Conservation (phyloP, 2,888 invertebrate species). For the Hydrotaea diabolus region DNA sequence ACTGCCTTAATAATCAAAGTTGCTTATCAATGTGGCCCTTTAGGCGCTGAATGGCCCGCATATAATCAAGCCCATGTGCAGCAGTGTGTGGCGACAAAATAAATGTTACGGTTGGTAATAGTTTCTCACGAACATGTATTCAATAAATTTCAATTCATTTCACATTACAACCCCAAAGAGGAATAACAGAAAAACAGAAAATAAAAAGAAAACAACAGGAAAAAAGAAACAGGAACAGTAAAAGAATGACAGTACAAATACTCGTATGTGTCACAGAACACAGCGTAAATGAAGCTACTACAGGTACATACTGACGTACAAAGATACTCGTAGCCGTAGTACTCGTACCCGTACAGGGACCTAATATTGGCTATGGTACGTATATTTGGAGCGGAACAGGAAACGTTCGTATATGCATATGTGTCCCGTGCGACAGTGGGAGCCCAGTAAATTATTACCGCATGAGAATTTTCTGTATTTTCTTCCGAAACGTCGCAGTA, state of each 20-base stretch:
- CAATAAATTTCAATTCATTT: constrained; percentile 63
- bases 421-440: not conserved
- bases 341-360: not conserved
- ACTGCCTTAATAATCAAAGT: too few species aligned
- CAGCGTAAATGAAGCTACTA: constrained; percentile 10
- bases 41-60: not conserved
- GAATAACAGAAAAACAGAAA: constrained; percentile 31
- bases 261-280: constrained; percentile 50
- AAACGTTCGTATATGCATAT: constrained; percentile 8
- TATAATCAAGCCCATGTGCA: not conserved
- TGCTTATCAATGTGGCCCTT: too few species aligned
- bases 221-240: not conserved
- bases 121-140: constrained; percentile 46
- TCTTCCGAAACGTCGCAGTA: too few species aligned
- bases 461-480: not conserved
- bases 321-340: not conserved
- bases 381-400: constrained; percentile 60
- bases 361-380: constrained; percentile 29
- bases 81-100: not conserved
- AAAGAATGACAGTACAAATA: constrained; percentile 11
- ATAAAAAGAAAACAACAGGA: constrained; percentile 1
- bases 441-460: not conserved
- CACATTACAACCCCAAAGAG: constrained; percentile 39
- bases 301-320: not conserved
- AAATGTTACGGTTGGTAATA: constrained; percentile 35